Evolutionary conservation across 2,113 vertebrate species (phyloP), one percentile per base, ranked within the genome.

Genomic region (Progne subis): DNA sequence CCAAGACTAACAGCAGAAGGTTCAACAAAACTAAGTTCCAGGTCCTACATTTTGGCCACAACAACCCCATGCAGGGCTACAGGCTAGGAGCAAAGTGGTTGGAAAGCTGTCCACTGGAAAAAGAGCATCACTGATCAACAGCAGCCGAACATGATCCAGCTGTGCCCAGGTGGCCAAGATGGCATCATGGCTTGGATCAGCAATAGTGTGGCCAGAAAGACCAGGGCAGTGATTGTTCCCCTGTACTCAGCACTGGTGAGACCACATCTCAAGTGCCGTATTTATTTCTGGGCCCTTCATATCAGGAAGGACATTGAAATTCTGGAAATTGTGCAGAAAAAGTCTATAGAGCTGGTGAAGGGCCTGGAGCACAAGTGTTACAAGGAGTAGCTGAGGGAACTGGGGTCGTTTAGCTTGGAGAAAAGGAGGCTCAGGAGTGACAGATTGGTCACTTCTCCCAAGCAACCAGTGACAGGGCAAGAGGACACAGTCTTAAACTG

Each of bases 261-360:
- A 25, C 5, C 2, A 2, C 8, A 32, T 18, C 26, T 56, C 2
- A 2, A 50, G 26, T 32, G 2, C 50, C 65, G 2, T 14, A 8
- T 19, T 50, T 18, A 32, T 6, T 44, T 43, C 18, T 72, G 21
- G 57, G 14, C 6, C 16, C 1, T 12, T n/a, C 32, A 52, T 0
- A 19, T 44, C 18, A 39, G 14, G 37, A 39, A 67, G 12, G 28
- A 44, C 32, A 44, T 2, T 52, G 32, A 52, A 57, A 43, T 72
- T 9, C 44, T 32, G 5, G 26, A 59, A 50, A 1, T 0, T 5
- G 4, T 74, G 12, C 26, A 67, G 31, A 65, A 64, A 72, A 74
- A 11, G 12, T 49, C 32, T 44, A 17, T 0, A 1, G 46, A 81
- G 32, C 12, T 46, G 14, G 12, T 19, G 23, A 59, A 59, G 26